Conservation (phyloP, 2,797 vertebrate genomes). For the Chelonia mydas region DNA sequence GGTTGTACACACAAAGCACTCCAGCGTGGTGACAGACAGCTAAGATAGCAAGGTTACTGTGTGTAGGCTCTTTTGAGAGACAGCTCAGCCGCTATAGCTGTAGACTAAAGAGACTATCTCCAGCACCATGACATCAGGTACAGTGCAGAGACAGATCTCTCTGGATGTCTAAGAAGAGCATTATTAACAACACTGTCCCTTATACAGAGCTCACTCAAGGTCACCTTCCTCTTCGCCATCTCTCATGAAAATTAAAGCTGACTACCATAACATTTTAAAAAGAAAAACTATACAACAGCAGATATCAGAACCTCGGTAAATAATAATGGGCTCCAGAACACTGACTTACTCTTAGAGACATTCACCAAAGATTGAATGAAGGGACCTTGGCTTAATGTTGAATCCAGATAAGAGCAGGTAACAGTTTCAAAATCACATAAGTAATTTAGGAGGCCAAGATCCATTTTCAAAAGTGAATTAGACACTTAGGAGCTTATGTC, state of each 20-base stretch:
- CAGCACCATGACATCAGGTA: background rate
- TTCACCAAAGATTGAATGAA: background rate
- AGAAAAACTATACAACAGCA: background rate
- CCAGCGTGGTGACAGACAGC: background rate
- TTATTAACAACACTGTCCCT: background rate
- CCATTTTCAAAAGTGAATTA: background rate
- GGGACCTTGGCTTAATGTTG: background rate
- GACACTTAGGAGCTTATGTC: background rate
- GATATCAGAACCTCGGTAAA: background rate
- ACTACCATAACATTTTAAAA: background rate
- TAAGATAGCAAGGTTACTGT: background rate
- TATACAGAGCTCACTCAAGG: background rate
- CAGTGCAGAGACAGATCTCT: background rate
- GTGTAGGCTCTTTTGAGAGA: background rate
- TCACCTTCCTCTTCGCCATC: background rate
- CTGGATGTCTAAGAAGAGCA: background rate
- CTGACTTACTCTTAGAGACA: background rate
- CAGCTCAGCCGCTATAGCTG: background rate
- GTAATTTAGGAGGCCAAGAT: no score
- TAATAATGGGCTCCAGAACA: background rate
- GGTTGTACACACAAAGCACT: background rate
- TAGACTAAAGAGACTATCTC: background rate
- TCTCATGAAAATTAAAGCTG: background rate
- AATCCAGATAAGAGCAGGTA: background rate
- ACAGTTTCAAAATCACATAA: background rate